Evolutionary conservation across 1,140 invertebrate genomes (phyloP).

Genomic region (Calliopsis andreniformis): DNA sequence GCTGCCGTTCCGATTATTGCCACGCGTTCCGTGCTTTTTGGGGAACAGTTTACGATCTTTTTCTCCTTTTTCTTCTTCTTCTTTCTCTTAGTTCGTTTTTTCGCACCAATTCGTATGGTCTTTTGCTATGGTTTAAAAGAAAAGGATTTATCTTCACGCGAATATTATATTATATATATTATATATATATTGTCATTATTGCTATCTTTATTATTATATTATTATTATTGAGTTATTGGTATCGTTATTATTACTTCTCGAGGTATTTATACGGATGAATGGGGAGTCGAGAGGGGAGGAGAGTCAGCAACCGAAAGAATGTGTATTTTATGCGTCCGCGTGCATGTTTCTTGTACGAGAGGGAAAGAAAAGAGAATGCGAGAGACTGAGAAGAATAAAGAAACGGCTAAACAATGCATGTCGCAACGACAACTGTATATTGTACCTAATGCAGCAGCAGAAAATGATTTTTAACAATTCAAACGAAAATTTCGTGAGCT

Average conservation of each 20-base stretch:
- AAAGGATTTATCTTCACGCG: slow-evolving; percentile 19
- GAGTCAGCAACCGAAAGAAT: not conserved
- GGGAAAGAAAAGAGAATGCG: not conserved
- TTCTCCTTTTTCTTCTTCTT: slow-evolving; percentile 2
- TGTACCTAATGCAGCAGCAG: slow-evolving; percentile 37
- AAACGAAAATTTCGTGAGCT: slow-evolving; percentile 13
- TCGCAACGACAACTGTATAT: slow-evolving; percentile 45
- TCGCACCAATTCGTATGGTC: slow-evolving; percentile 17
- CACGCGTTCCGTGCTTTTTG: not conserved
- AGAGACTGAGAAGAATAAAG: not conserved
- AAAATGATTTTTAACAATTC: slow-evolving; percentile 13
- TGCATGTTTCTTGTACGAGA: not conserved
- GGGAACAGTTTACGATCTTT: slow-evolving; percentile 3
- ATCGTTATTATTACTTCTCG: slow-evolving; percentile 59
- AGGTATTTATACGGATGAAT: slow-evolving; percentile 60
- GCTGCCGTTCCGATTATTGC: slow-evolving; percentile 41
- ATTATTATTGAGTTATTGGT: slow-evolving; percentile 57
- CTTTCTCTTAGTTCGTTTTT: slow-evolving; percentile 21
- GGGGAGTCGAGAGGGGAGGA: slow-evolving; percentile 18
- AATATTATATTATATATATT: slow-evolving; percentile 35
- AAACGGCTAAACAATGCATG: slow-evolving; percentile 7
- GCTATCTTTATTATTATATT: slow-evolving; percentile 56
- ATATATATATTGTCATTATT: slow-evolving; percentile 41
- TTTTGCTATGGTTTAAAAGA: slow-evolving; percentile 25
- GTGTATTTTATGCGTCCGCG: not conserved